Percentiles rank a stretch among this genome's conserved stretches.
These are phyloP conservation scores for Nomada flava DNA, from an alignment of 2,888 invertebrate species.

Conservation along the genomic window DNA sequence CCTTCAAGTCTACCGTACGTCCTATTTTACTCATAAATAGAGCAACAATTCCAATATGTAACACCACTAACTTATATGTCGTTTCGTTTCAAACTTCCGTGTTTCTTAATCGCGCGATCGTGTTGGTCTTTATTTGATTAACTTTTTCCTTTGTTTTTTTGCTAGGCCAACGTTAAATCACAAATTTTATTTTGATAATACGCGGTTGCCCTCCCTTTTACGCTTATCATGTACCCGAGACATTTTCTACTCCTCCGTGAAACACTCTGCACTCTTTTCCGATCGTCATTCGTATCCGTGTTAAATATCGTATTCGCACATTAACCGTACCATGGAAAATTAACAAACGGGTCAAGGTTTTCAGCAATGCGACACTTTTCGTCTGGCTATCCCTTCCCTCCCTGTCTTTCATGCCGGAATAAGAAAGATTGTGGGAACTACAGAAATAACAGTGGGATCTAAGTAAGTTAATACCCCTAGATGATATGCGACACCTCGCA, in stretches of 20 bases:
- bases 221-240: too few species aligned
- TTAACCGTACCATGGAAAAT: neutral
- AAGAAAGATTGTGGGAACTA: slow-evolving; percentile 67
- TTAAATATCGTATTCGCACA: neutral
- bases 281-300: too few species aligned
- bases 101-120: too few species aligned
- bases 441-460: slow-evolving; percentile 49
- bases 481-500: slow-evolving; percentile 72
- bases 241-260: neutral
- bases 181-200: too few species aligned
- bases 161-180: too few species aligned
- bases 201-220: too few species aligned
- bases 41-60: neutral
- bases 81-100: neutral
- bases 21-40: neutral
- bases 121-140: too few species aligned
- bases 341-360: slow-evolving; percentile 54
- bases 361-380: slow-evolving; percentile 36
- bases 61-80: too few species aligned
- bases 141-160: too few species aligned
- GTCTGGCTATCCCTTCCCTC: slow-evolving; percentile 16
- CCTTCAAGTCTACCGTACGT: neutral
- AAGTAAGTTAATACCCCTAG: slow-evolving; percentile 73
- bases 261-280: neutral
- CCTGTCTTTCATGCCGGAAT: slow-evolving; percentile 31